Evolutionary conservation across 2,888 invertebrate species (phyloP), one percentile per base, ranked within the genome.

Genomic region (Micoletzkya japonica): DNA sequence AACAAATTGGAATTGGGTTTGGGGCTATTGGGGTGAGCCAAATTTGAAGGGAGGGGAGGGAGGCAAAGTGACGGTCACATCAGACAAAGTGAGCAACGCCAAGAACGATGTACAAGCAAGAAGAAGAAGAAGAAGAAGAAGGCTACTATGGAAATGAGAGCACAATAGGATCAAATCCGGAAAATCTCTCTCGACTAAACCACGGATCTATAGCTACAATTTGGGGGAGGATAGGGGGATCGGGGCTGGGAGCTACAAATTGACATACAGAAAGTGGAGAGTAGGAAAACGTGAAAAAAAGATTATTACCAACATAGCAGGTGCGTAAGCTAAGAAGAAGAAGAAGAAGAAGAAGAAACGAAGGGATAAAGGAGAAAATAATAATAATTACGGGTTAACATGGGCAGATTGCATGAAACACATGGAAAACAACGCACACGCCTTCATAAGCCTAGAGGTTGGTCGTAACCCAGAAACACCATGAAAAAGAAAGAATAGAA

Each of bases 401-500:
- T 50, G 24, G 36, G 63, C 50, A 63, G 50, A 63, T 63, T 50
- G 50, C 50, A 50, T 63, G 44, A 63, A 26, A 37, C 14, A 50
- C 26, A 37, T 28, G 50, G 50, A 34, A 49, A 63, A 34, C 24
- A 34, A 49, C 30, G 44, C 10, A n/a, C n/a, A n/a, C n/a, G n/a
- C n/a, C n/a, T n/a, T n/a, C n/a, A n/a, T n/a, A n/a, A n/a, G n/a
- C n/a, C n/a, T n/a, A 60, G 44, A 7, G 36, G 20, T 39, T 4
- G 30, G 24, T 28, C n/a, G 44, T 28, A 24, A 50, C n/a, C n/a
- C 49, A 49, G 32, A 34, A 34, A 6, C 34, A 58, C n/a, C 30
- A 50, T 49, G 24, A n/a, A 26, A 49, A 26, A 32, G 63, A 50
- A 56, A n/a, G 6, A 20, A 30, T 26, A 63, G 50, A 44, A 63